phyloP scores from a whole-genome alignment of 2,888 invertebrate genomes.

The Parapristionchus giblindavisi region DNA sequence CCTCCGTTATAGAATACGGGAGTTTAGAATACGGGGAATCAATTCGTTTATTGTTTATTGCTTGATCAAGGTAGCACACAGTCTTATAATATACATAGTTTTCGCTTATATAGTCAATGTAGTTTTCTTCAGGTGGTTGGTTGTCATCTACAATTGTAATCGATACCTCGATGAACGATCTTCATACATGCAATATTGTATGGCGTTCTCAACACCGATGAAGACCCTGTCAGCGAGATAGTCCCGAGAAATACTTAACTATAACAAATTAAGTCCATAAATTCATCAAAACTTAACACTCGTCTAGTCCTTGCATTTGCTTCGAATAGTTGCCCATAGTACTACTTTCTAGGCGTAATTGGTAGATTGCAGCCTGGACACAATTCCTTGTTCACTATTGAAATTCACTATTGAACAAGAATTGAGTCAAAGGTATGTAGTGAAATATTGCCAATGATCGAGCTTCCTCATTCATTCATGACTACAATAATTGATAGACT shows the following conservation, averaged over 20 bases:
- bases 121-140: constrained; percentile 38
- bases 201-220: constrained; percentile 69
- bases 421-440: too few relatives aligned
- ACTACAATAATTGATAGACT: too few relatives aligned
- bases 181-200: constrained; percentile 68
- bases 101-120: too few relatives aligned
- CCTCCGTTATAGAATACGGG: too few relatives aligned
- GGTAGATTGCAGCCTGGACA: background rate
- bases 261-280: background rate
- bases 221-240: constrained; percentile 61
- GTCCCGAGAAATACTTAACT: background rate
- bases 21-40: too few relatives aligned
- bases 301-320: background rate
- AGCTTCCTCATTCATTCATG: too few relatives aligned
- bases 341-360: background rate
- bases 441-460: too few relatives aligned
- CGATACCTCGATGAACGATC: constrained; percentile 65
- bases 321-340: background rate
- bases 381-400: background rate
- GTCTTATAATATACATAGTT: too few relatives aligned
- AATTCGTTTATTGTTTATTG: too few relatives aligned
- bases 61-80: too few relatives aligned
- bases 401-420: too few relatives aligned
- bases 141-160: constrained; percentile 63
- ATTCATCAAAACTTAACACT: background rate